A percentile compares a stretch with the other conserved stretches of the same genome.
Evolutionary conservation across 2,113 vertebrate genomes (phyloP).

Genomic region (Scytalopus superciliaris): DNA sequence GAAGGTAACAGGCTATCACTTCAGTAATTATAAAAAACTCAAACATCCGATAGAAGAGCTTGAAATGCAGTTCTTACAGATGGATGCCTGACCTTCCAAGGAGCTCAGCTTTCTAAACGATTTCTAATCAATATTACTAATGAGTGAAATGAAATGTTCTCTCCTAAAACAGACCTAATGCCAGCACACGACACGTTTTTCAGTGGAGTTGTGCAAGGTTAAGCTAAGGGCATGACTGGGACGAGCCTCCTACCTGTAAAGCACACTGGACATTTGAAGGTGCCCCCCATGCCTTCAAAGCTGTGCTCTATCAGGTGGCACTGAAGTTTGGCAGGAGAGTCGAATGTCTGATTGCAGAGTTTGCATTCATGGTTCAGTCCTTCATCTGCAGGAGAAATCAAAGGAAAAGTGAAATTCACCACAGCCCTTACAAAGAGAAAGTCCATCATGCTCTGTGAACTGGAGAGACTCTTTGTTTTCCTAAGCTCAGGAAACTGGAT

Average conservation of each 20-base stretch:
- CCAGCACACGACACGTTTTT: neutral
- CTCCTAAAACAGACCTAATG: constrained; percentile 49
- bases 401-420: constrained; percentile 28
- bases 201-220: neutral
- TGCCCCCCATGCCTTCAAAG: constrained; percentile 99
- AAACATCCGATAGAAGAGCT: neutral
- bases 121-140: constrained; percentile 66
- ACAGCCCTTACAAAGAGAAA: neutral
- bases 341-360: constrained; percentile 97
- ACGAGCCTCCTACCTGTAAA: constrained; percentile 84
- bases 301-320: constrained; percentile 99
- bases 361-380: constrained; percentile 98
- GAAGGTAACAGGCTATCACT: neutral
- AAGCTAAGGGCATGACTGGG: neutral
- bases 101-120: constrained; percentile 12
- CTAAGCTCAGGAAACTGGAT: neutral
- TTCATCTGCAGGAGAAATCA: constrained; percentile 84
- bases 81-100: constrained; percentile 50
- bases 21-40: constrained; percentile 23
- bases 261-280: constrained; percentile 98
- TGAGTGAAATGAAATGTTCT: constrained; percentile 40
- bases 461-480: neutral
- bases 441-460: neutral
- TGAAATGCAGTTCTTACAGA: constrained; percentile 53
- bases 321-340: constrained; percentile 98